Base-by-base conservation (phyloP, 2,888 invertebrate species). In the Sialis lutaria region DNA sequence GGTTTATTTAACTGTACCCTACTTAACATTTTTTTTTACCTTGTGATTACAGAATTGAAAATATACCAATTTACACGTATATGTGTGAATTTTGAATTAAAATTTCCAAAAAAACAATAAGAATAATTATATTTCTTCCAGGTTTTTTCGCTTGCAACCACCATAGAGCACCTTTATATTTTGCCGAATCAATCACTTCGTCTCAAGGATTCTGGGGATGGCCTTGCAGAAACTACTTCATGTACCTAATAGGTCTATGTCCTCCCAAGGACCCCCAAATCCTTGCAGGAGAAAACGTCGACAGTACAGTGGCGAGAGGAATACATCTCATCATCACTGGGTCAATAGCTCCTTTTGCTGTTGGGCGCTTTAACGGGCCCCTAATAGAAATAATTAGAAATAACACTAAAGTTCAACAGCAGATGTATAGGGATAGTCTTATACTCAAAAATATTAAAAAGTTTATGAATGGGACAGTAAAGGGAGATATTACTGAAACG, bases 161-260 rank as follows among this genome's bases (percentile, higher is more conserved):
- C 57, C 76, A 77, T 50, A 62, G 79, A 44, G 73, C 79, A 0
- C 73, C 77, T 0, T 62, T 68, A 5, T 80, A 80, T 55, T 80
- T 72, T 53, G 69, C 75, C 1, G 80, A 80, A 58, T 78, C 79
- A 0, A 74, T 80, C 45, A 74, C 73, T 50, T 69, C 72, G 1
- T 54, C 61, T n/a, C 58, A 64, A 39, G 79, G 79, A 0, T 80
- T 80, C 58, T 79, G 75, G 74, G 79, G 77, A 6, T 78, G 77
- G 74, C 67, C 69, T 0, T 80, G 80, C 55, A 62, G 68, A 6
- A 71, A 72, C 1, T 76, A 74, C 52, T 60, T 73, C 4, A 60
- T 68, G 8, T 78, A 75, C 54, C 55, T 78, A 2, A 48, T 75
- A 6, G 76, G 76, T 2, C 60, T 71, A 49, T 79, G 78, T 53